Base-by-base conservation (phyloP, 2,113 vertebrate genomes). In the Pholis gunnellus region DNA sequence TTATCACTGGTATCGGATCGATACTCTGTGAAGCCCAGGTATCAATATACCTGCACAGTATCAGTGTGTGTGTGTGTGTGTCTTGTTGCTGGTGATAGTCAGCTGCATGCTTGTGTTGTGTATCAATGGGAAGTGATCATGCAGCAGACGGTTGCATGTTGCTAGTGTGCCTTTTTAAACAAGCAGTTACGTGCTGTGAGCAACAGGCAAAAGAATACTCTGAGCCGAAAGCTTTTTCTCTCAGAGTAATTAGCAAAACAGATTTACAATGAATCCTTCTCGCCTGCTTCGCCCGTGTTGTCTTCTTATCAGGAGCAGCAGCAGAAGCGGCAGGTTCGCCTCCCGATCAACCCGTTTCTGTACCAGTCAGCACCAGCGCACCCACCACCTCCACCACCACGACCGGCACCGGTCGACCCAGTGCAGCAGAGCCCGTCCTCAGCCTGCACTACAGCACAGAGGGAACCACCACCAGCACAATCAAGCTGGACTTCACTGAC, bases 371-470 rank as follows among this genome's bases (percentile, higher is more conserved):
- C 79, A 71, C 79, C 65, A 78, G 80, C 48, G 54, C 78, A 20
- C 29, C 78, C 9, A 31, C 82, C 29, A 27, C 63, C 74, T 31
- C 60, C 71, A 25, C 59, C 67, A 60, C 48, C 40, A 27, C n/a
- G 15, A n/a, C 42, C 13, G 31, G 46, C 54, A 84, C 88, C 80
- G 94, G 95, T 84, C 94, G 96, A 34, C 78, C 96, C 83, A 94
- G 95, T 82, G 88, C 96, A 80, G 95, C 96, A 82, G 98, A 99
- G 92, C 98, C 98, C 0, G 96, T 99, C 88, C 96, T 99, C 82
- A 99, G 98, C 90, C 96, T 99, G 73, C 98, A 99, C 94, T 99
- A 99, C 94, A 99, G 98, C 93, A 98, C 98, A 59, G 97, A 99
- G 95, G 98, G 98, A 90, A 99, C 98, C 1, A 99, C 97, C 67